Base-by-base conservation (phyloP, 2,888 invertebrate species). In the Cheilosia grossa region DNA sequence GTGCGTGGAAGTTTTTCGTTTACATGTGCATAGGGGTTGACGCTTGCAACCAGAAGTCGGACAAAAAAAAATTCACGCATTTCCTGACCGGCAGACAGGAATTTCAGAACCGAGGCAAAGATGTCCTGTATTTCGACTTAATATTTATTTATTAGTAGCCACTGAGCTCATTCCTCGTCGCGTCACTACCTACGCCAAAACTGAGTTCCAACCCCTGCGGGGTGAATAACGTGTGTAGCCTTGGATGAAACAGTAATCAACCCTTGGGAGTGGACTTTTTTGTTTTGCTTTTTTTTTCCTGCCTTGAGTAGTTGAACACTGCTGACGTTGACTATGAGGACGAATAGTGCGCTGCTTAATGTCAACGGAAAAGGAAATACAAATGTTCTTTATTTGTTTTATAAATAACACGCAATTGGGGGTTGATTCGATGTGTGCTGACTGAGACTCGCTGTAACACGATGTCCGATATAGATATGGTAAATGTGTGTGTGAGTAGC, bases 301-400 rank as follows among this genome's bases (percentile, higher is more conserved):
- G 54, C 69, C 54, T 70, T 59, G 73, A 73, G 47, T 72, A 33
- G 51, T 33, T 47, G 33, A 77, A 77, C 58, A 64, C 40, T 61
- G 73, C 40, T 61, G 67, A 73, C 67, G 63, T 33, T 30, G 59
- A 64, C 54, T 53, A 51, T 33, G 40, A 64, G 53, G 51, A 66
- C 70, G 59, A 81, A 72, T 66, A 85, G 81, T 85, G 61, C 59
- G 59, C 72, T 72, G 67, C 37, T 58, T 77, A 75, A 85, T 81
- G 81, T 77, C 72, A 77, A 70, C 75, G 75, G 72, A 81, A 77
- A 70, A 70, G 75, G 72, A 81, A 85, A 72, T 81, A 81, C 85
- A 72, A 81, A 81, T 77, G 85, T 85, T 59, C 67, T 85, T 81
- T 72, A 81, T 81, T 85, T 85, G 70, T 80, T 77, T 81, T 75